Conservation (phyloP, 2,113 vertebrate species). For the Brienomyrus brachyistius region DNA sequence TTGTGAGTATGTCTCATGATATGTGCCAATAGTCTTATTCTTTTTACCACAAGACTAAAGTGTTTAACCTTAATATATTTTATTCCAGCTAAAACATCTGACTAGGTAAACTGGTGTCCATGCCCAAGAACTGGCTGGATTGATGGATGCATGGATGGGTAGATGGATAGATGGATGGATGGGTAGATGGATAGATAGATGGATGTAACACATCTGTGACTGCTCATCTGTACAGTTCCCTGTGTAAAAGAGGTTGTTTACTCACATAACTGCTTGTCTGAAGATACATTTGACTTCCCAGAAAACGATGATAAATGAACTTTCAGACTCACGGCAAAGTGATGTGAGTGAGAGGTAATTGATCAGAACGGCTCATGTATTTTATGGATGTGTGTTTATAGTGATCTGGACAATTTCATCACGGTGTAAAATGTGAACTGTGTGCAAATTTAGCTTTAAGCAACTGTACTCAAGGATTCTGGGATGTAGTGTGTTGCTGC, state of each 20-base stretch:
- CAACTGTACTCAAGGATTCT: conserved; percentile 19
- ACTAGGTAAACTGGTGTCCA: neutral
- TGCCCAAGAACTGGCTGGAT: neutral
- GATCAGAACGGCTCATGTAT: conserved; percentile 15
- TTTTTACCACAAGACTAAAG: neutral
- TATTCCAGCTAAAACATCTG: neutral
- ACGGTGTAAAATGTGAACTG: conserved; percentile 1
- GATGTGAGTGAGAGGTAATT: conserved; percentile 22
- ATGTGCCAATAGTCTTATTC: neutral
- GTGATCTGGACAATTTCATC: conserved; percentile 29
- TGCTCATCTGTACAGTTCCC: neutral
- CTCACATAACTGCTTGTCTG: neutral
- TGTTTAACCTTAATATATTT: neutral
- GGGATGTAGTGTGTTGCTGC: neutral
- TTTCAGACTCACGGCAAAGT: conserved; percentile 17
- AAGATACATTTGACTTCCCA: neutral
- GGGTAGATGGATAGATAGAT: neutral
- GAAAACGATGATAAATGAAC: conserved; percentile 1
- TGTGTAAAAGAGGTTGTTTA: neutral
- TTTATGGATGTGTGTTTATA: conserved; percentile 27
- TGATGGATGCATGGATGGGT: neutral
- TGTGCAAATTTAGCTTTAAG: conserved; percentile 15
- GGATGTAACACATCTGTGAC: neutral
- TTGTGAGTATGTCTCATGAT: neutral
- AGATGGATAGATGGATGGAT: neutral